Conservation (phyloP, 2,797 vertebrate genomes). For the Cheirogaleus major region DNA sequence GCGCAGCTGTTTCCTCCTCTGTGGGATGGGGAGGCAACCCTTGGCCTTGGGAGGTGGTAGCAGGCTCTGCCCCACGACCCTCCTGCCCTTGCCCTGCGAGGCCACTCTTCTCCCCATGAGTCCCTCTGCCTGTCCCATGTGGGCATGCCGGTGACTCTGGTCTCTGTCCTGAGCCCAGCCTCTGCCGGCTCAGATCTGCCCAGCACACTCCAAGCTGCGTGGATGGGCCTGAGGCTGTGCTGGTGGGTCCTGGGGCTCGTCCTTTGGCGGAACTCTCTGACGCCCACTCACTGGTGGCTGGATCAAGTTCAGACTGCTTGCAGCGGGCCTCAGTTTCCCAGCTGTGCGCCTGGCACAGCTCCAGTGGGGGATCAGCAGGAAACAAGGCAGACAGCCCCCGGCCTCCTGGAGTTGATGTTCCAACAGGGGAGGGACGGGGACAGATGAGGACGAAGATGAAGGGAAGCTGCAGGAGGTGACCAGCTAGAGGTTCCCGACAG, state of each 20-base stretch:
- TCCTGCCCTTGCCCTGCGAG: fast-evolving
- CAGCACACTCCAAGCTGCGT: too few species aligned
- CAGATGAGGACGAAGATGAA: fast-evolving
- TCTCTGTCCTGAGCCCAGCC: neutral
- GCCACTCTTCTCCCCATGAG: fast-evolving
- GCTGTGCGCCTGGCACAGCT: neutral
- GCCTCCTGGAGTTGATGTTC: fast-evolving
- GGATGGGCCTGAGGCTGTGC: neutral
- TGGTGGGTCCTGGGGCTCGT: neutral
- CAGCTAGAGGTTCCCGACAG: neutral
- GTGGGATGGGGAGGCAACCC: too few species aligned
- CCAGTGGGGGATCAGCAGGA: neutral
- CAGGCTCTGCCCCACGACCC: neutral
- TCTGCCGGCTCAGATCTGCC: fast-evolving
- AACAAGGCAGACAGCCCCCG: neutral
- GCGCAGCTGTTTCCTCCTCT: neutral
- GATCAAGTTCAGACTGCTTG: neutral
- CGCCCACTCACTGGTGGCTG: fast-evolving
- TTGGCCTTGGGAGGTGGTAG: neutral
- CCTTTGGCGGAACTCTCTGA: neutral
- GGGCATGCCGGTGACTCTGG: neutral
- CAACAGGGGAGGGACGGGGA: neutral
- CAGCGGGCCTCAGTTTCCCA: neutral
- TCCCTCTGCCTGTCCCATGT: neutral
- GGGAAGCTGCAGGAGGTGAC: too few species aligned